Percentiles rank a stretch among this genome's conserved stretches.
phyloP scores from a whole-genome alignment of 2,113 vertebrate genomes.

The Solea solea region DNA sequence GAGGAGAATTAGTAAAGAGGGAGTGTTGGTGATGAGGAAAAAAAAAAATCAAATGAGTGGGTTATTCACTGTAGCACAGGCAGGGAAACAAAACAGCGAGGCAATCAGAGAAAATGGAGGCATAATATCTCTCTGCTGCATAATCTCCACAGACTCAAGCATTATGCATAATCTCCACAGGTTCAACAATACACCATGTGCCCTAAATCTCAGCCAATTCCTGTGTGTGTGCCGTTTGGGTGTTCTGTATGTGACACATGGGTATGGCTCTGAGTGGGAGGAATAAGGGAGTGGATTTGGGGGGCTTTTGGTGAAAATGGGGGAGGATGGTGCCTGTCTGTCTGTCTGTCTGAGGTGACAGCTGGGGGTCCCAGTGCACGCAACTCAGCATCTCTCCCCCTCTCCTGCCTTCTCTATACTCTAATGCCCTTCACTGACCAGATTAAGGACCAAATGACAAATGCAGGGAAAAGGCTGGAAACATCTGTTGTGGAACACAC shows the following conservation, averaged over 20 bases:
- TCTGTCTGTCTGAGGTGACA: conserved; percentile 59
- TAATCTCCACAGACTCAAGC: conserved; percentile 75
- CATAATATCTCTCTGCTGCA: conserved; percentile 67
- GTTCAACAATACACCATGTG: conserved; percentile 74
- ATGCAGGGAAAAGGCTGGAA: conserved; percentile 67
- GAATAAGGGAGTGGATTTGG: conserved; percentile 28
- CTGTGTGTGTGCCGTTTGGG: conserved; percentile 47
- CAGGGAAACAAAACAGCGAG: conserved; percentile 56
- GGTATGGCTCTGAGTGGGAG: conserved; percentile 40
- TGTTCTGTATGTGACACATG: conserved; percentile 23
- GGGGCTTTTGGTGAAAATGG: conserved; percentile 19
- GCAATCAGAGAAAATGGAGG: conserved; percentile 78
- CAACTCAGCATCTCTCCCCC: conserved; percentile 34
- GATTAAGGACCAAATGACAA: conserved; percentile 80
- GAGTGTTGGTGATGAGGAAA: conserved; percentile 29
- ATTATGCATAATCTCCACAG: conserved; percentile 76
- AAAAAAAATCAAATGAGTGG: conserved; percentile 28
- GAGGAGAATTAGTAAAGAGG: conserved; percentile 40
- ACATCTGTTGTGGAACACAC: conserved; percentile 79
- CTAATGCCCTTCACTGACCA: conserved; percentile 83
- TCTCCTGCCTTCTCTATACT: conserved; percentile 56
- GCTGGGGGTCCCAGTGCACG: conserved; percentile 69
- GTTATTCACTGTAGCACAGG: conserved; percentile 31
- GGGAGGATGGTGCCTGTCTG: background rate
- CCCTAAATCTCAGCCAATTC: conserved; percentile 75